Base-by-base conservation (phyloP, 1,140 invertebrate genomes). In the Drosophila equinoxialis region DNA sequence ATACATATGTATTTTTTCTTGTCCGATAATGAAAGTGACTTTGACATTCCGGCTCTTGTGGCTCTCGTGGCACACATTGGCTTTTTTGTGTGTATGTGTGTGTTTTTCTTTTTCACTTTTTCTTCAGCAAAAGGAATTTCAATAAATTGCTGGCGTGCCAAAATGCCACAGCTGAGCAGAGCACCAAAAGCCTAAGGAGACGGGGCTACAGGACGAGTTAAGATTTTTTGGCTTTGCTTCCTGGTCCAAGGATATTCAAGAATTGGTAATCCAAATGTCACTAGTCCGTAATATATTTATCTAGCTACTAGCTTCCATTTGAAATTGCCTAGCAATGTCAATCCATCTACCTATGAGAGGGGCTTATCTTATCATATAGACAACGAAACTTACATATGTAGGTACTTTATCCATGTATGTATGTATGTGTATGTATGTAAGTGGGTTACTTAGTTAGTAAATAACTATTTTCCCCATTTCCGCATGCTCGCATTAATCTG, bases 1-100 rank as follows among this genome's bases (percentile, higher is more conserved):
- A 10, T 10, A 8, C 45, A 48, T 30, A 30, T 30, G 30, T 6
- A 14, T 20, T 13, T 58, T 57, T 13, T 42, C 11, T 30, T 69
- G 45, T 55, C 23, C 59, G 61, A 59, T 74, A 70, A 77, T 77
- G 71, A 77, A 77, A 71, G 75, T 69, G 75, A 77, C 71, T 74
- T 77, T 74, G 67, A 64, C 75, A 77, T 77, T 74, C 75, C 75
- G 51, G 37, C 57, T 51, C 45, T 51, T 60, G 37, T 42, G 67
- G 26, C 71, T 68, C 71, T 68, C 68, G 57, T 58, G 57, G 57
- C 57, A 58, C 10, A 58, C 26, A 35, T 35, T 58, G 57, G 57
- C 57, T 35, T 58, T 57, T 33, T 33, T 5, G 3, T 26, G 3
- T 4, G 26, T 23, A 23, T 23, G 20, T 23, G 20, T 23, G 20